Evolutionary conservation across 2,888 invertebrate genomes (phyloP).

Genomic region (Ptychoptera albimana): DNA sequence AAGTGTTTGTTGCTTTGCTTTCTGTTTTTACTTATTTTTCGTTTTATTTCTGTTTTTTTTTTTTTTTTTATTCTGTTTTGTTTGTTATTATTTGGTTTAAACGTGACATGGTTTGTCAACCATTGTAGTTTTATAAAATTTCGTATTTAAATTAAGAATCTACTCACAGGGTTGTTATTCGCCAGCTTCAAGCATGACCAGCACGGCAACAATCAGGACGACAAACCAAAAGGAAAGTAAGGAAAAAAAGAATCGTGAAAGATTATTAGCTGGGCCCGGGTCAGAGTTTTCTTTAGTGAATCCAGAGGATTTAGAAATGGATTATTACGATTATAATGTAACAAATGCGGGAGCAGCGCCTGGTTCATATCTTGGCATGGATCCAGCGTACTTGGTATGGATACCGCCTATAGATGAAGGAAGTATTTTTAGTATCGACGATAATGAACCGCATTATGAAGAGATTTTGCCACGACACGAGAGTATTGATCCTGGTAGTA

Average conservation of each 20-base stretch:
- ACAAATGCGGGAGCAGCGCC: slow-evolving; percentile 69
- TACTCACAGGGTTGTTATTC: slow-evolving; percentile 49
- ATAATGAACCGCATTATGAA: slow-evolving; percentile 18
- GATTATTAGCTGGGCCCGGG: slow-evolving; percentile 44
- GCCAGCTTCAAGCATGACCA: slow-evolving; percentile 48
- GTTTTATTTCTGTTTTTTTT: not conserved
- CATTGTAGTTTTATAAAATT: no score
- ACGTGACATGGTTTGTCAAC: not conserved
- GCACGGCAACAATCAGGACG: slow-evolving; percentile 48
- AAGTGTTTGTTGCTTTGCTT: slow-evolving; percentile 1
- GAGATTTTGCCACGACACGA: slow-evolving; percentile 36
- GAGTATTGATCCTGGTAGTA: slow-evolving; percentile 44
- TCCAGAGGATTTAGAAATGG: slow-evolving; percentile 64
- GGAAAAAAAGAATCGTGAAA: slow-evolving; percentile 59
- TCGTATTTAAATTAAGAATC: slow-evolving; percentile 3
- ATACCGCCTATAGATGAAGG: slow-evolving; percentile 66
- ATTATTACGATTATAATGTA: slow-evolving; percentile 81
- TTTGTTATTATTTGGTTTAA: not conserved
- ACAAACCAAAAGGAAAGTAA: slow-evolving; percentile 58
- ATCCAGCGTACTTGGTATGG: slow-evolving; percentile 76
- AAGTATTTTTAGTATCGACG: slow-evolving; percentile 40
- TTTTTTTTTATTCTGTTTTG: no score
- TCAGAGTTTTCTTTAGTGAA: slow-evolving; percentile 65
- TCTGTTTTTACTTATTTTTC: slow-evolving; percentile 1
- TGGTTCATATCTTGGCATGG: slow-evolving; percentile 77